Evolutionary conservation across 2,888 invertebrate species (phyloP).

Genomic region (Morpho helenor): DNA sequence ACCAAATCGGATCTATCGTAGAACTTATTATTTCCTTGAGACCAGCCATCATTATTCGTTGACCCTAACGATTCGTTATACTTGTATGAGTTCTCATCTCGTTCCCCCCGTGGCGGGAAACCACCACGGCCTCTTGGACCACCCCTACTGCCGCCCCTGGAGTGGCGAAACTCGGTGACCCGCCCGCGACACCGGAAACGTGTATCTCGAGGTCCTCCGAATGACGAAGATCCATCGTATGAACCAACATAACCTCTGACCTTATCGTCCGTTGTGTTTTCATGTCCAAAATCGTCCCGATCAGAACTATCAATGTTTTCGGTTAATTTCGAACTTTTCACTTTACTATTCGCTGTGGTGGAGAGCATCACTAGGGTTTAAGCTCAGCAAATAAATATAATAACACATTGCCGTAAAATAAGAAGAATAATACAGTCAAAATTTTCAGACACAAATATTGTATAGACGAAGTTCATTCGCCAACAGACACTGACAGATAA

Average conservation of each 20-base stretch:
- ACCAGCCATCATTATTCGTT: conserved; percentile 52
- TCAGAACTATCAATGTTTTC: conserved; percentile 72
- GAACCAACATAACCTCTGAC: conserved; percentile 76
- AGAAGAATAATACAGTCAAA: conserved; percentile 63
- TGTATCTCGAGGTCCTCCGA: conserved; percentile 68
- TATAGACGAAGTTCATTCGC: conserved; percentile 33
- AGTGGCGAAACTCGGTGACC: conserved; percentile 71
- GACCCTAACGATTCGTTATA: conserved; percentile 77
- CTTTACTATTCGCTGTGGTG: conserved; percentile 81
- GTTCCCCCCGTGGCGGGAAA: conserved; percentile 75
- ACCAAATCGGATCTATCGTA: conserved; percentile 65
- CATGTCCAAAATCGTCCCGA: conserved; percentile 64
- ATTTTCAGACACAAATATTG: conserved; percentile 39
- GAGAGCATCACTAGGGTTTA: conserved; percentile 81
- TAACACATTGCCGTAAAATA: conserved; percentile 70
- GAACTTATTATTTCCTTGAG: conserved; percentile 63
- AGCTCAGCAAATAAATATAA: conserved; percentile 47
- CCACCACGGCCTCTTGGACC: conserved; percentile 69
- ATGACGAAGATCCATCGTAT: conserved; percentile 65
- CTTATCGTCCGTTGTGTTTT: conserved; percentile 74
- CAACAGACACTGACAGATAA: conserved; percentile 43
- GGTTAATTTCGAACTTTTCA: conserved; percentile 79
- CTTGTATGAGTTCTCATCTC: conserved; percentile 77
- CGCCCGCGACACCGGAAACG: conserved; percentile 65
- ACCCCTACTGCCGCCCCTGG: conserved; percentile 72